Conservation (phyloP, 2,113 vertebrate genomes). For the Bujurquina vittata region DNA sequence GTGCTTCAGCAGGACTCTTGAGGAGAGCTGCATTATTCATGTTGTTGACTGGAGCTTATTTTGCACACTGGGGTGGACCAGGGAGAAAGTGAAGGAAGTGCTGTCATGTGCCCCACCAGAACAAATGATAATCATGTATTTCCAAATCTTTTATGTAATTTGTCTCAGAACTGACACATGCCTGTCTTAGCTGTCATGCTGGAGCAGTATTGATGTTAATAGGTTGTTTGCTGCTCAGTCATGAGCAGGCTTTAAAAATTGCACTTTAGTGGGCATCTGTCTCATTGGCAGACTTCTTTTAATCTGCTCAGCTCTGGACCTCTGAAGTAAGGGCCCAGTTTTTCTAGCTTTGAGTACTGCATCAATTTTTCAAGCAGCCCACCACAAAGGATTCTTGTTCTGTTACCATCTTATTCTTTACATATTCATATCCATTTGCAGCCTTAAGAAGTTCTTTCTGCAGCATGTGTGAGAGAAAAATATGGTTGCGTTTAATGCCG, state of each 20-base stretch:
- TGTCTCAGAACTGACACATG: background rate
- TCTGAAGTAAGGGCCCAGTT: conserved; percentile 40
- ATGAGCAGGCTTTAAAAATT: background rate
- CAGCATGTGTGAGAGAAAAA: conserved; percentile 27
- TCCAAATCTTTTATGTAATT: background rate
- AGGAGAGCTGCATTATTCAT: conserved; percentile 80
- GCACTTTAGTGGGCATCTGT: conserved; percentile 15
- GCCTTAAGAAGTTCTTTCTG: conserved; percentile 35
- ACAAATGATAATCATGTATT: background rate
- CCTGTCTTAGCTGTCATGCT: background rate
- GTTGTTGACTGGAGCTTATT: conserved; percentile 72
- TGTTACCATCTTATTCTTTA: conserved; percentile 54
- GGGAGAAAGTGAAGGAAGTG: conserved; percentile 62
- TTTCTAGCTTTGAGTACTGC: conserved; percentile 49
- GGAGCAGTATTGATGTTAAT: background rate
- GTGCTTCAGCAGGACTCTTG: conserved; percentile 68
- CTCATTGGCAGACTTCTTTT: conserved; percentile 28
- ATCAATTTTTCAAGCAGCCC: conserved; percentile 73
- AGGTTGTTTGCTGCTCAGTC: background rate
- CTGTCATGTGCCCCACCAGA: conserved; percentile 22
- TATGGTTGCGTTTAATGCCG: conserved; percentile 51
- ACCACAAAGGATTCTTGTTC: conserved; percentile 66
- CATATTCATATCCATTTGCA: conserved; percentile 65
- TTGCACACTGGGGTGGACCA: conserved; percentile 57
- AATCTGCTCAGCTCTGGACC: conserved; percentile 35